Conservation (phyloP, 2,797 vertebrate species). For the Notamacropus eugenii region DNA sequence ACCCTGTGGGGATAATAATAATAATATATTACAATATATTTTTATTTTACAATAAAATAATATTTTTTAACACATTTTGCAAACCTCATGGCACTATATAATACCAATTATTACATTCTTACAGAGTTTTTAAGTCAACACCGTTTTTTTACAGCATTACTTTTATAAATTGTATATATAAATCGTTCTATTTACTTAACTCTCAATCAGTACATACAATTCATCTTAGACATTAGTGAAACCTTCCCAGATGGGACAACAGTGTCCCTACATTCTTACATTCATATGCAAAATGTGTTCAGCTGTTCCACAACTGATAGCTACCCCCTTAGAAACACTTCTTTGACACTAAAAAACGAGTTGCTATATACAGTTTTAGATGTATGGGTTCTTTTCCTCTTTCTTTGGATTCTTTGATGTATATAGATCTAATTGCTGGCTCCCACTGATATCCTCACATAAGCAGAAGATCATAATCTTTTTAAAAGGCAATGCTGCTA, state of each 20-base stretch:
- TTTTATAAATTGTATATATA: not conserved
- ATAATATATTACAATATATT: too few species aligned
- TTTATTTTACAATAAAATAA: not conserved
- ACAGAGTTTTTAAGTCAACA: not conserved
- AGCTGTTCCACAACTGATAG: not conserved
- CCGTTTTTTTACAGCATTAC: not conserved
- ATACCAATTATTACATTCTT: not conserved
- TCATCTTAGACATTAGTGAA: not conserved
- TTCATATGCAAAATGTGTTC: not conserved
- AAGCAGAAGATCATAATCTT: not conserved
- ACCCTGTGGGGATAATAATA: not conserved
- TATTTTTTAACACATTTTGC: not conserved
- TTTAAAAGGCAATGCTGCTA: not conserved
- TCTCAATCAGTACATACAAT: not conserved
- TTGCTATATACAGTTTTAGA: not conserved
- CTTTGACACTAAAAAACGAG: not conserved
- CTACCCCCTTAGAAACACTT: not conserved
- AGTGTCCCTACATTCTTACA: not conserved
- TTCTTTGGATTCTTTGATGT: not conserved
- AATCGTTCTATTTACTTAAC: not conserved
- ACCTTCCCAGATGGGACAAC: not conserved
- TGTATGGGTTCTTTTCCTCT: not conserved
- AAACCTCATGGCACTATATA: not conserved
- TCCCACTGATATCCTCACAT: not conserved
- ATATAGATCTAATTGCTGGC: not conserved